Evolutionary conservation across 1,140 invertebrate species (phyloP).

Genomic region (Lineus longissimus): DNA sequence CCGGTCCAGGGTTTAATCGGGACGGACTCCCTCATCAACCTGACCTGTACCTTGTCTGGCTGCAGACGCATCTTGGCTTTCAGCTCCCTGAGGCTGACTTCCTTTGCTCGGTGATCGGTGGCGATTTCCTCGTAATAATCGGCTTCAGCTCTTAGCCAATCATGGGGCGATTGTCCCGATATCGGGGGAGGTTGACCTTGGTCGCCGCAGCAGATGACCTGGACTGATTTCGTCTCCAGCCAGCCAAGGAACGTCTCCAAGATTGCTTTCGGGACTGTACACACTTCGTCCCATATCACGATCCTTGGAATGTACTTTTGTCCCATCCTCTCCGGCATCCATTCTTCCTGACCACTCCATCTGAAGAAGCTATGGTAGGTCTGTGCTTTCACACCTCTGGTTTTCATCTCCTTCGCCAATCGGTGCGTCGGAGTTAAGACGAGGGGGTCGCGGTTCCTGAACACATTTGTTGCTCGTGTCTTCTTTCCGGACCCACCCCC

Average conservation of each 20-base stretch:
- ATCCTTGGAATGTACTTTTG: conserved; percentile 11
- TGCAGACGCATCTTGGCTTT: no score
- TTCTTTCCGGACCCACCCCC: no score
- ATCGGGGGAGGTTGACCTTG: conserved; percentile 14
- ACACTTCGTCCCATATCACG: conserved; percentile 11
- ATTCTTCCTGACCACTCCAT: conserved; percentile 13
- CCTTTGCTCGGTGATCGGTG: background rate
- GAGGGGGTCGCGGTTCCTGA: background rate
- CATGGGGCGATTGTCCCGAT: background rate
- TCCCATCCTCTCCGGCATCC: conserved; percentile 11
- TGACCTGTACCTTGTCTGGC: no score
- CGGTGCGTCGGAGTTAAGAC: conserved; percentile 7
- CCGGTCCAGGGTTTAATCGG: no score
- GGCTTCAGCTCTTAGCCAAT: background rate
- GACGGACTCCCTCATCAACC: no score
- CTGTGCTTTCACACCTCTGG: background rate
- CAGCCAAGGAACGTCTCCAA: conserved; percentile 15
- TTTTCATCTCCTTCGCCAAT: conserved; percentile 5
- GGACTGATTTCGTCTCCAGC: conserved; percentile 6
- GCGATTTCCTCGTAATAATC: background rate
- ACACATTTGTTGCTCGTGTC: no score
- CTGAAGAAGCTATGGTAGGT: conserved; percentile 19
- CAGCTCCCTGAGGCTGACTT: no score
- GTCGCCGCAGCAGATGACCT: conserved; percentile 15
- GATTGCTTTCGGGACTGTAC: conserved; percentile 5